Conservation (phyloP, 2,797 vertebrate genomes). For the Myotis findleyi region DNA sequence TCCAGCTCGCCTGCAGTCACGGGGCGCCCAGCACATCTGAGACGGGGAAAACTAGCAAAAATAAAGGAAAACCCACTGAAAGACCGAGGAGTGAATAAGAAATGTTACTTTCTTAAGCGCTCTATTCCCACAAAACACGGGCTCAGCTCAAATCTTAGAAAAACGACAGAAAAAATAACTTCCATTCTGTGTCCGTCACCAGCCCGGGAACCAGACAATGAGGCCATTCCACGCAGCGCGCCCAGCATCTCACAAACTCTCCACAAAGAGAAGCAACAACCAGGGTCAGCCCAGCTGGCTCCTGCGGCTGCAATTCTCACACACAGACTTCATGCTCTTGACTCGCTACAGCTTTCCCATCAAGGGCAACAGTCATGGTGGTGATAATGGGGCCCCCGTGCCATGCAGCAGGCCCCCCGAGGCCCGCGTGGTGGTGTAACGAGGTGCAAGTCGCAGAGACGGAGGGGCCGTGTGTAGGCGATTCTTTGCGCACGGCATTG, state of each 20-base stretch:
- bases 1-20: neutral
- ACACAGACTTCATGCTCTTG: conserved; percentile 46
- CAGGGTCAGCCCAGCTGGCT: conserved; percentile 23
- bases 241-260: neutral
- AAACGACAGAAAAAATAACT: conserved; percentile 50
- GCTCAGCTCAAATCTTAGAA: conserved; percentile 56
- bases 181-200: conserved; percentile 6
- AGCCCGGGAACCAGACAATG: conserved; percentile 64
- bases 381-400: conserved; percentile 29
- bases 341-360: conserved; percentile 38
- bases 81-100: conserved; percentile 37
- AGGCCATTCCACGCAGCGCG: conserved; percentile 17
- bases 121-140: conserved; percentile 42
- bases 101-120: conserved; percentile 27
- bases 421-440: neutral
- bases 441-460: neutral
- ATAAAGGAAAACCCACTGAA: conserved; percentile 3
- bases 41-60: neutral
- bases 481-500: neutral
- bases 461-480: neutral
- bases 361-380: conserved; percentile 46
- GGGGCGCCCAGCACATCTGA: neutral
- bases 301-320: conserved; percentile 47
- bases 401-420: neutral
- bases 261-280: neutral